Evolutionary conservation across 2,888 invertebrate species (phyloP), one percentile per base, ranked within the genome.

Genomic region (Mesorhabditis belari): DNA sequence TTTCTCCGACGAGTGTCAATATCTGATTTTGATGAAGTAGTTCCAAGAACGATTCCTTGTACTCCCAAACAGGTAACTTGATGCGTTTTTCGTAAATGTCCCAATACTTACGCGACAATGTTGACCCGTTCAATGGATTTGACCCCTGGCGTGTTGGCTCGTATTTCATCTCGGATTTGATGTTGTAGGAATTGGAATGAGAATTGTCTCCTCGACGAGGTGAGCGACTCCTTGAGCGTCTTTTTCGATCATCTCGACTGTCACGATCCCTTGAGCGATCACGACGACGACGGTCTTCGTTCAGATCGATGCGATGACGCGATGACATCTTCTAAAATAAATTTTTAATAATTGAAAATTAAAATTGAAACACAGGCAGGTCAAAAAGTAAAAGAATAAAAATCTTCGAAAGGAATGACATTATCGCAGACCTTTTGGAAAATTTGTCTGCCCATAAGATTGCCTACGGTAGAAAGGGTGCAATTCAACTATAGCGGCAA

Each of bases 31-130:
- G 89, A 68, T 88, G 88, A n/a, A 99, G 84, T 44, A 92, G 85
- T 74, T 92, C 87, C 89, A 93, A 90, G 82, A 99, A 98, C 83
- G 94, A 93, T 55, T 68, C 87, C 23, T 90, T 88, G 83, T 98
- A 96, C 81, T 98, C 96, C 87, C 95, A 98, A 0, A 99, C 96
- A 0, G 98, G 98, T 62, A 99, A 85, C 1, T 89, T 88, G 27
- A 90, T 89, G 28, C 98, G 87, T 74, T 93, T 93, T 58, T 90
- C 87, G 63, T 89, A 88, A 55, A 92, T 85, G 73, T 92, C 91
- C 82, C 90, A 88, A 81, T 92, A 96, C 71, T 89, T 87, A 53
- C 88, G 88, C 0, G 95, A 91, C 81, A 88, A 94, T 1, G 92
- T 90, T 61, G 89, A 84, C 25, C 88, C 87, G 71, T 88, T 91